Percentiles rank a stretch among this genome's conserved stretches.
phyloP scores from a whole-genome alignment of 2,113 vertebrate genomes.

The Stercorarius parasiticus region DNA sequence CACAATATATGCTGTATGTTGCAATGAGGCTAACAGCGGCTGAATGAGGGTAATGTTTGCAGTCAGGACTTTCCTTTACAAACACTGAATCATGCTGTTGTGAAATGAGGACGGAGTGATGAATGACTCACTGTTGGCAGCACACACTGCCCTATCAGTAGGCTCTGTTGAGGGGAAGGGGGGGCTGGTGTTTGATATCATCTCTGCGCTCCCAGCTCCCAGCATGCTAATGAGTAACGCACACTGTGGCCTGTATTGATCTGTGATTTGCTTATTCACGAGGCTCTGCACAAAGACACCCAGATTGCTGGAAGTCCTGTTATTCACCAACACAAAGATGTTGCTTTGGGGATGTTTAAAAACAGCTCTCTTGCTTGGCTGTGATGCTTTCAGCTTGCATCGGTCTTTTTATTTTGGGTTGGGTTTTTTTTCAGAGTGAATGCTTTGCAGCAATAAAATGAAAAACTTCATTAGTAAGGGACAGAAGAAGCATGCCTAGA shows the following conservation, averaged over 20 bases:
- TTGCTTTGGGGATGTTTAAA: slow-evolving; percentile 5
- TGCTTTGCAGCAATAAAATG: not conserved
- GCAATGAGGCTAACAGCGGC: not conserved
- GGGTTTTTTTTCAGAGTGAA: not conserved
- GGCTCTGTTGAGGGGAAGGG: slow-evolving; percentile 16
- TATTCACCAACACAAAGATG: slow-evolving; percentile 10
- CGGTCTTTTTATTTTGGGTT: not conserved
- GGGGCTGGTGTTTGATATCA: slow-evolving; percentile 51
- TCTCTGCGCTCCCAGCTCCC: slow-evolving; percentile 18
- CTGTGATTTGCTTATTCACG: slow-evolving; percentile 26
- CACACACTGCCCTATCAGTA: slow-evolving; percentile 48
- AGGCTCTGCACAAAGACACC: not conserved
- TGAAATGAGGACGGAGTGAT: slow-evolving; percentile 8
- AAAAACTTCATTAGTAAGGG: not conserved
- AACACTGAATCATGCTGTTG: slow-evolving; percentile 54
- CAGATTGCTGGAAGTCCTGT: not conserved
- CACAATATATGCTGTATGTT: not conserved
- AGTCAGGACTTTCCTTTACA: slow-evolving; percentile 39
- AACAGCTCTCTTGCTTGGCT: not conserved
- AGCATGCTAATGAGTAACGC: slow-evolving; percentile 33
- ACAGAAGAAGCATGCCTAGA: not conserved
- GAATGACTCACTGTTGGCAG: slow-evolving; percentile 67
- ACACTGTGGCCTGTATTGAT: slow-evolving; percentile 38
- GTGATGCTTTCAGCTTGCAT: not conserved
- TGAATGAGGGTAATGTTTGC: slow-evolving; percentile 54